Base-by-base conservation (phyloP, 2,113 vertebrate species). In the Alligator sinensis region DNA sequence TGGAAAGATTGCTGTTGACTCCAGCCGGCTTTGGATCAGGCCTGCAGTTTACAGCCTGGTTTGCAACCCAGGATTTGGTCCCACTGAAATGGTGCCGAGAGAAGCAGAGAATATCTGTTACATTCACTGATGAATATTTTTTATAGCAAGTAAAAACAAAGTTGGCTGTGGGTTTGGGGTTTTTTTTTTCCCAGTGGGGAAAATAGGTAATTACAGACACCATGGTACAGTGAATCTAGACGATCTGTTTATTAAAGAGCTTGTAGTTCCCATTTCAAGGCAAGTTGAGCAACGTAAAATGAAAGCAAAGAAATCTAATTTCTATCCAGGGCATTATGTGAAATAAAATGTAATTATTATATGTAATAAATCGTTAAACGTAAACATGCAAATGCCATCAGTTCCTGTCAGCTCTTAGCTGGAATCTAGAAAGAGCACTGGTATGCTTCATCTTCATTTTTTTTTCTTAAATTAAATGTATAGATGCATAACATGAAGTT, bases 181-280 rank as follows among this genome's bases (percentile, higher is more conserved):
- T 88, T 88, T 87, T 95, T 91, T 47, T 47, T 77, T 74, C 28
- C 47, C 61, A 86, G 82, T 60, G 77, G 83, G 84, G 27, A 80
- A 93, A 93, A 86, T 16, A 84, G 80, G 74, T 81, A 79, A 83
- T 68, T 79, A 64, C 84, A 77, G 60, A 58, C 63, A 47, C 84
- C 88, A 77, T 1, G 1, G 60, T 90, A 81, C 68, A 0, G 1
- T 90, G 74, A 83, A 61, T 79, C 61, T 90, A 78, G 66, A 77
- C 84, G 91, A 83, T 91, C 89, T 81, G 63, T 85, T 94, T 92
- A 84, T 93, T 81, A 70, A 90, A 77, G 61, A 93, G 68, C 19
- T 94, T 94, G 86, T 93, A 88, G n/a, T 89, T 94, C 62, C 70
- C 90, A 80, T 94, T 94, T 94, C 88, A 94, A 94, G 94, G 93